Percentiles rank a stretch among this genome's conserved stretches.
Evolutionary conservation across 2,797 vertebrate genomes (phyloP).

Genomic region (Bryconaethiops microstoma): DNA sequence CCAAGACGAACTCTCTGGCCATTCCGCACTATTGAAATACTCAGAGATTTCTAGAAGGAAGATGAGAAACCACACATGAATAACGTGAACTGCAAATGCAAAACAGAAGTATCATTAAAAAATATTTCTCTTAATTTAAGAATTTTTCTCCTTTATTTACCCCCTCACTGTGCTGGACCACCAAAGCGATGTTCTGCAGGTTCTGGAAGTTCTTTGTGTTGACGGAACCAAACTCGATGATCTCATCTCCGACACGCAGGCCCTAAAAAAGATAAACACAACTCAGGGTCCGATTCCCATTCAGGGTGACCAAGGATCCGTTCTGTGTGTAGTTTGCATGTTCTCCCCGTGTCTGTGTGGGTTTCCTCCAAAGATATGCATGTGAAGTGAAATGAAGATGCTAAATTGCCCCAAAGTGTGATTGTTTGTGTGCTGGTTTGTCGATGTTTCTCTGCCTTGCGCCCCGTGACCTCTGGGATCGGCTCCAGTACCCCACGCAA

Average conservation of each 20-base stretch:
- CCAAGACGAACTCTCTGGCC: constrained; percentile 82
- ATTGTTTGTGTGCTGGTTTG: no score
- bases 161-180: constrained; percentile 95
- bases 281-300: neutral
- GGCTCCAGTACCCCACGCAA: no score
- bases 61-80: constrained; percentile 11
- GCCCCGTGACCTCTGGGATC: no score
- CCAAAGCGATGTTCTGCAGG: constrained; percentile 87
- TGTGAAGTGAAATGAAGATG: no score
- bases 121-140: neutral
- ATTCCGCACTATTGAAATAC: constrained; percentile 81
- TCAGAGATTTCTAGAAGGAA: constrained; percentile 83
- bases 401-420: no score
- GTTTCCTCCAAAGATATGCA: no score
- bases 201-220: constrained; percentile 89
- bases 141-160: constrained; percentile 71
- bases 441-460: no score
- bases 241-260: constrained; percentile 86
- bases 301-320: no score
- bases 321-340: no score
- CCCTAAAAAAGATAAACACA: constrained; percentile 76
- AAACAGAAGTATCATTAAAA: neutral
- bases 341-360: no score
- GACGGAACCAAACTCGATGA: constrained; percentile 92
- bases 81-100: constrained; percentile 1